Conservation (phyloP, 1,140 invertebrate species). For the Varroa destructor region DNA sequence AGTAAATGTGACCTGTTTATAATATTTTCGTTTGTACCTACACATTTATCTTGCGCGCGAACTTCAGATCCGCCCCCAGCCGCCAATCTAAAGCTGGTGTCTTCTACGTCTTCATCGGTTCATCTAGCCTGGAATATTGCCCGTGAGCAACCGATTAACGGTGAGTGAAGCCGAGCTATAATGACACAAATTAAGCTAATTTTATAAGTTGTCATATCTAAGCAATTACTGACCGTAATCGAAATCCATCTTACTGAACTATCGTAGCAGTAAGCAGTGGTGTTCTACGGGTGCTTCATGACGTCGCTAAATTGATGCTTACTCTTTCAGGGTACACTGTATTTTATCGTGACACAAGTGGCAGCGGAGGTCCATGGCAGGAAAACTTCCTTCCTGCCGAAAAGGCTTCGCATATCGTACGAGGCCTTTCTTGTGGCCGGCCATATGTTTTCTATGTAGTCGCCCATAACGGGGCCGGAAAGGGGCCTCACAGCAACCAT, state of each 20-base stretch:
- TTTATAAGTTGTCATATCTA: too few relatives aligned
- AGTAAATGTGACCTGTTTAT: too few relatives aligned
- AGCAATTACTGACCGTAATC: too few relatives aligned
- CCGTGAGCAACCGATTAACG: constrained; percentile 35
- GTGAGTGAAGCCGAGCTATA: constrained; percentile 38
- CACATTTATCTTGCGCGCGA: too few relatives aligned
- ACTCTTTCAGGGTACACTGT: constrained; percentile 38
- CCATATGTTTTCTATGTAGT: constrained; percentile 87
- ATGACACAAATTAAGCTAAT: background rate
- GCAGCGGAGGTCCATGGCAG: constrained; percentile 39
- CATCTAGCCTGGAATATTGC: constrained; percentile 32
- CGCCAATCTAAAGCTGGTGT: constrained; percentile 30
- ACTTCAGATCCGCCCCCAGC: constrained; percentile 32
- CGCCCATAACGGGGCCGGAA: constrained; percentile 78
- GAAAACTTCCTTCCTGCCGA: constrained; percentile 33
- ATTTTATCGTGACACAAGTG: constrained; percentile 38
- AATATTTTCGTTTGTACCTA: too few relatives aligned
- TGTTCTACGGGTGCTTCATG: too few relatives aligned
- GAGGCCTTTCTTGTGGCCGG: constrained; percentile 66
- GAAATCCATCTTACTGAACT: too few relatives aligned
- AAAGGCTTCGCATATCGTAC: constrained; percentile 37
- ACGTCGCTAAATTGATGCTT: too few relatives aligned
- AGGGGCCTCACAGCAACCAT: constrained; percentile 67
- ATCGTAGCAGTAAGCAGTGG: too few relatives aligned
- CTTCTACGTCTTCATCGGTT: constrained; percentile 33